Evolutionary conservation across 1,140 invertebrate genomes (phyloP).

Genomic region (Drosophila setifemur): DNA sequence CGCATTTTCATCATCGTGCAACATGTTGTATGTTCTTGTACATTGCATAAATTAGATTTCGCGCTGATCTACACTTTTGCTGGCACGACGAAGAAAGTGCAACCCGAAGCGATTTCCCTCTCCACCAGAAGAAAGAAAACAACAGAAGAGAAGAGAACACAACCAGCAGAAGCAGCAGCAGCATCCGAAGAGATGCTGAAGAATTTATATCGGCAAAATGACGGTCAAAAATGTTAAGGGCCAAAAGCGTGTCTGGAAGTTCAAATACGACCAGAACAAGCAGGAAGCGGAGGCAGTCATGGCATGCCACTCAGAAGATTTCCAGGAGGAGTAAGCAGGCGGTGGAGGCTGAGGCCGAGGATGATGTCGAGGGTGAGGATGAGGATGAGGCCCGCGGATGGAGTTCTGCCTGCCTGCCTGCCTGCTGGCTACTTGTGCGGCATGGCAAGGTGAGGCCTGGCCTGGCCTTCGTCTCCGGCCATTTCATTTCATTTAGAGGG

Average conservation of each 20-base stretch:
- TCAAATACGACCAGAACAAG: constrained; percentile 67
- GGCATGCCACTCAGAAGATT: constrained; percentile 50
- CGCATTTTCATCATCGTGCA: constrained; percentile 70
- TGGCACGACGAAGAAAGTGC: constrained; percentile 73
- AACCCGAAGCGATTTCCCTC: constrained; percentile 66
- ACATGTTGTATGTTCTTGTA: constrained; percentile 69
- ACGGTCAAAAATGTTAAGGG: constrained; percentile 81
- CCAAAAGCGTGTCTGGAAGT: constrained; percentile 81
- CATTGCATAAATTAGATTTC: constrained; percentile 78
- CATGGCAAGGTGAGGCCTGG: constrained; percentile 62
- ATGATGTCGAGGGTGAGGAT: neutral
- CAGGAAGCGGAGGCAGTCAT: constrained; percentile 44
- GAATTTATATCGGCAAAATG: constrained; percentile 79
- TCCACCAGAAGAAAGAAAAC: constrained; percentile 11
- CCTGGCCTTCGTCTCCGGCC: constrained; percentile 26
- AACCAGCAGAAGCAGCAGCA: neutral
- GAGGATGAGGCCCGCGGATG: constrained; percentile 14
- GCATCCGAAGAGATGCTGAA: constrained; percentile 33
- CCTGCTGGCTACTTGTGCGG: constrained; percentile 72
- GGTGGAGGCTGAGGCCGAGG: neutral
- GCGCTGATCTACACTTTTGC: constrained; percentile 77
- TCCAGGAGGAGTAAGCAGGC: constrained; percentile 12
- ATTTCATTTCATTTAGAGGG: constrained; percentile 33
- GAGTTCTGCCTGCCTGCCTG: constrained; percentile 25
- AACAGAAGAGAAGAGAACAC: neutral